Evolutionary conservation across 2,888 invertebrate species (phyloP), one percentile per base, ranked within the genome.

Genomic region (Oligia strigilis): DNA sequence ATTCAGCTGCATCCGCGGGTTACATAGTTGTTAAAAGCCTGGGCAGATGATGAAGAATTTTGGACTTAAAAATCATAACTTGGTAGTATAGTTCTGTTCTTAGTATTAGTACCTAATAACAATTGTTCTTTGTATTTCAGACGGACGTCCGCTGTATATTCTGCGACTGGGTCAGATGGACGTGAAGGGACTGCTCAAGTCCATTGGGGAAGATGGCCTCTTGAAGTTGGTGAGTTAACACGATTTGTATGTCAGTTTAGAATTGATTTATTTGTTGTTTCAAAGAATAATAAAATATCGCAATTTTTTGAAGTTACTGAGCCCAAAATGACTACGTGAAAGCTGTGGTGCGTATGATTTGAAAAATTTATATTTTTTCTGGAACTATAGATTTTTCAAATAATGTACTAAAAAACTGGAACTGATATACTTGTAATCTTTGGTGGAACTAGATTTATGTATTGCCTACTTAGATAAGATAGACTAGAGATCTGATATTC

Each of bases 91-190:
- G 60, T 60, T 17, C 14, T 46, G 46, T 46, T 13, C 46, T 46
- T 46, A 46, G n/a, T 13, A 17, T 60, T 49, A 17, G 6, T 66
- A 29, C 29, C 29, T 29, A 36, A 60, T 65, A 11, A 19, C n/a
- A 49, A 9, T 0, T 0, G 60, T 77, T 13, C 77, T 83, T 92
- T 92, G 13, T 64, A 8, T 77, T 77, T 72, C 96, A 98, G 99
- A 99, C 94, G 99, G 99, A 4, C 98, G 99, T 88, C 99, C 99
- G 55, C 97, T 99, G 87, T 99, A 99, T 94, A 97, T 99, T 82
- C 97, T 99, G 66, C 98, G 99, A 75, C 97, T 99, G 78, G 99
- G 99, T 0, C 99, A 99, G 95, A 99, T 99, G 98, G 99, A 99
- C 96, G 99, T 99, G n/a, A 99, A 99, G 95, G 99, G 99, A 1